Percentiles rank a stretch among this genome's conserved stretches.
phyloP scores from a whole-genome alignment of 2,113 vertebrate species.

The Neodontobutis hainanensis region DNA sequence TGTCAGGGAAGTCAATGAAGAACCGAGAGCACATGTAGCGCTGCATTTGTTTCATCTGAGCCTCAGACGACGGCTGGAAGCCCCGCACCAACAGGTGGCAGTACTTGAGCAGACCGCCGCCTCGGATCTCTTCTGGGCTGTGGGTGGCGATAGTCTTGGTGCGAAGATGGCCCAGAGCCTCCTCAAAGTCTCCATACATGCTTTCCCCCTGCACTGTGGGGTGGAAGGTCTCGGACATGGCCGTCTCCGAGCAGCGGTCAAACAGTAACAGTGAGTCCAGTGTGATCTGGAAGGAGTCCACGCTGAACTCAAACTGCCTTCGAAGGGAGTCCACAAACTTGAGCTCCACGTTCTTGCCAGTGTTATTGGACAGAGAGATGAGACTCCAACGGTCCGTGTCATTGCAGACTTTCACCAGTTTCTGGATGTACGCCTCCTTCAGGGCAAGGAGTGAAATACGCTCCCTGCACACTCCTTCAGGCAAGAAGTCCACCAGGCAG shows the following conservation, averaged over 20 bases:
- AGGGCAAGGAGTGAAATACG: conserved; percentile 89
- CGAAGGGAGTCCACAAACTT: conserved; percentile 91
- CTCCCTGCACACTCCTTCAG: conserved; percentile 86
- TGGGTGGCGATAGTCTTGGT: conserved; percentile 87
- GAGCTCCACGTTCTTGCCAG: conserved; percentile 91
- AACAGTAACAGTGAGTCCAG: conserved; percentile 92
- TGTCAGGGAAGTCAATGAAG: conserved; percentile 95
- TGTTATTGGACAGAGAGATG: conserved; percentile 93
- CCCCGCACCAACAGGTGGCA: conserved; percentile 92
- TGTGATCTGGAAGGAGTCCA: conserved; percentile 94
- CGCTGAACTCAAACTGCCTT: conserved; percentile 91
- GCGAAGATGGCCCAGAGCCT: conserved; percentile 88
- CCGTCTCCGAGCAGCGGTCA: conserved; percentile 85
- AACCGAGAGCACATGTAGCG: conserved; percentile 97
- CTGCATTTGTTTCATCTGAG: conserved; percentile 89
- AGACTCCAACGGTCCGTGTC: conserved; percentile 94
- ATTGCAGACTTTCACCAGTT: conserved; percentile 94
- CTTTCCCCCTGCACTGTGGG: conserved; percentile 91
- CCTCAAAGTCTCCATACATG: conserved; percentile 90
- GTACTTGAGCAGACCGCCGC: conserved; percentile 93
- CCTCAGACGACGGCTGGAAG: conserved; percentile 83
- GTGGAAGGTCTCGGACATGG: conserved; percentile 92
- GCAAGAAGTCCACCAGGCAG: conserved; percentile 93
- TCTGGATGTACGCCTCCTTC: conserved; percentile 93
- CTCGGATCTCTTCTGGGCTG: conserved; percentile 92